Percentiles rank a stretch among this genome's conserved stretches.
Conservation (phyloP, 2,113 vertebrate genomes). For the Pelecanus crispus region DNA sequence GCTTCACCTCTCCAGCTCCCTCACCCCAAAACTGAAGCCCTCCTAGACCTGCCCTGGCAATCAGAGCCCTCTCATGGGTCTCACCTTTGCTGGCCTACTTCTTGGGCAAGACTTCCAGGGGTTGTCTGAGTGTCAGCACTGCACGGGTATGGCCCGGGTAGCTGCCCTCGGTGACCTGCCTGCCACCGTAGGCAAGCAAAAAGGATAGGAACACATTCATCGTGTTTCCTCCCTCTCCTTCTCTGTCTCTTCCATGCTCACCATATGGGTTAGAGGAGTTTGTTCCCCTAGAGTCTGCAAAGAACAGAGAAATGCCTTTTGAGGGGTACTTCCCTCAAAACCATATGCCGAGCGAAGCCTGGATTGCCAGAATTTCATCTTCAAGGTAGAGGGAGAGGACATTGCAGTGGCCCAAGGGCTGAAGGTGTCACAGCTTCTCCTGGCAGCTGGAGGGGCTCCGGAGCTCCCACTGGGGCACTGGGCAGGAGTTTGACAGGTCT, state of each 20-base stretch:
- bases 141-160: too few species aligned
- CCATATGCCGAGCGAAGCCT: neutral
- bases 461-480: neutral
- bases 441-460: neutral
- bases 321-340: neutral
- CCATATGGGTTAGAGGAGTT: neutral
- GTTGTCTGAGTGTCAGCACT: neutral
- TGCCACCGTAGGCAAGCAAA: neutral
- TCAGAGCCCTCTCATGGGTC: neutral
- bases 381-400: neutral
- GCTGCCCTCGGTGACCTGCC: neutral
- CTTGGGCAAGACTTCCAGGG: neutral
- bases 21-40: neutral
- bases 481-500: neutral
- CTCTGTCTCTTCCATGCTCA: accelerated
- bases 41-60: neutral
- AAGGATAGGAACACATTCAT: neutral
- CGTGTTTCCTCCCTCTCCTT: neutral
- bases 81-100: neutral
- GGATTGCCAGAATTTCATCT: neutral
- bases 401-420: neutral
- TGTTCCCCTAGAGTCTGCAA: neutral
- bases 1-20: neutral
- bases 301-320: neutral
- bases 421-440: neutral